A percentile compares a stretch with the other conserved stretches of the same genome.
Conservation (phyloP, 2,797 vertebrate species). For the Helostoma temminkii region DNA sequence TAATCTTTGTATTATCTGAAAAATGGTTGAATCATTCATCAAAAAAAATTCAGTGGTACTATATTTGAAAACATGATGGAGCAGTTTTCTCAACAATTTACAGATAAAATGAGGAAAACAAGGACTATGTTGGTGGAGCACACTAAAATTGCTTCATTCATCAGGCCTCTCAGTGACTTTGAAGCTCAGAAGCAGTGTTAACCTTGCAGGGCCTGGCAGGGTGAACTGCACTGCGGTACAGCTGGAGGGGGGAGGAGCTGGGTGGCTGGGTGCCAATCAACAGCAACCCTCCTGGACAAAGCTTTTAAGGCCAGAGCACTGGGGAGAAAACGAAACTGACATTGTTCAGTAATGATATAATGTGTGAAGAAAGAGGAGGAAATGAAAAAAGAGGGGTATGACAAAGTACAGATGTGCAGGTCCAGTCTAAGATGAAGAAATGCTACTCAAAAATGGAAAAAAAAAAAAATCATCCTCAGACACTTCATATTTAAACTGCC, state of each 20-base stretch:
- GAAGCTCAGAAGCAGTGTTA: conserved; percentile 29
- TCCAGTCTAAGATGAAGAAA: not conserved
- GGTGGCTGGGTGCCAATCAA: conserved; percentile 29
- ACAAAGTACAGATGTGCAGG: not conserved
- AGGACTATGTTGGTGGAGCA: not conserved
- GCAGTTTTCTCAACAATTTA: not conserved
- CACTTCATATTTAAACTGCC: conserved; percentile 41
- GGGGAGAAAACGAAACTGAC: not conserved
- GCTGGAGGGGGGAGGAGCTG: conserved; percentile 25
- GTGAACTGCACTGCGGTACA: conserved; percentile 56
- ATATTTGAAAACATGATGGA: conserved; percentile 7
- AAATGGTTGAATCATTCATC: conserved; percentile 22
- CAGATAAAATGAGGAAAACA: conserved; percentile 7
- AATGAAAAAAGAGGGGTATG: too few relatives aligned
- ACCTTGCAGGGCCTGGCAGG: conserved; percentile 51
- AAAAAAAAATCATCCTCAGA: conserved; percentile 1
- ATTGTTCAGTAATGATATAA: not conserved
- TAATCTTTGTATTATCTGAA: not conserved
- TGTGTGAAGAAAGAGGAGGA: not conserved
- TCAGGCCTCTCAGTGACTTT: conserved; percentile 43
- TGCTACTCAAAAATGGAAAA: not conserved
- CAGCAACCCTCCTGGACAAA: conserved; percentile 14
- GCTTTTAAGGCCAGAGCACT: conserved; percentile 15
- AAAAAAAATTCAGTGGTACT: conserved; percentile 4
- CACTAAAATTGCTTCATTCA: conserved; percentile 6